Conservation (phyloP, 2,888 invertebrate genomes). For the Harpalus rufipes region DNA sequence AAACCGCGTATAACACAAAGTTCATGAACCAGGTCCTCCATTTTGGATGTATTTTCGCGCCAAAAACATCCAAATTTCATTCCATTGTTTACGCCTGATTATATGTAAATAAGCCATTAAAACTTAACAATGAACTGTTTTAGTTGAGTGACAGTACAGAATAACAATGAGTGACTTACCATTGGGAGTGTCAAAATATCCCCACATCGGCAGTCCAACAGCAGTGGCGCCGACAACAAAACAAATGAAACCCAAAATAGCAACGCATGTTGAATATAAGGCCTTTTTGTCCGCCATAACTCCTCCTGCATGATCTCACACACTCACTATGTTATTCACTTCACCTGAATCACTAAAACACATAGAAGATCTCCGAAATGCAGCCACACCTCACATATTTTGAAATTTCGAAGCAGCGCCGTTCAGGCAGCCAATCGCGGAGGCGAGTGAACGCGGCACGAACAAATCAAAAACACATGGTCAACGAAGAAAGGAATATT, state of each 20-base stretch:
- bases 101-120: not conserved
- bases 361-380: not conserved
- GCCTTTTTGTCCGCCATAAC: slow-evolving; percentile 83
- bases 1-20: not conserved
- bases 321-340: slow-evolving; percentile 52
- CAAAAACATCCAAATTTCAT: slow-evolving; percentile 2
- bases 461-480: slow-evolving; percentile 56
- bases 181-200: slow-evolving; percentile 87
- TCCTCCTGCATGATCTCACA: slow-evolving; percentile 70
- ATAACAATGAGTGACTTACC: slow-evolving; percentile 78
- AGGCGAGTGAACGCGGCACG: slow-evolving; percentile 20
- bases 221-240: slow-evolving; percentile 91
- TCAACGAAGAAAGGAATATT: slow-evolving; percentile 39
- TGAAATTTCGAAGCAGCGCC: slow-evolving; percentile 20
- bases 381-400: slow-evolving; percentile 29
- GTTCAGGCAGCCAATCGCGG: not conserved
- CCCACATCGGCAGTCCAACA: slow-evolving; percentile 92
- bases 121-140: slow-evolving; percentile 37
- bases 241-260: slow-evolving; percentile 86
- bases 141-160: slow-evolving; percentile 57
- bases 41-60: slow-evolving; percentile 9
- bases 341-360: slow-evolving; percentile 40
- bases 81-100: not conserved
- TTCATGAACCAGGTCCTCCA: slow-evolving; percentile 8
- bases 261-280: slow-evolving; percentile 84